A percentile compares a stretch with the other conserved stretches of the same genome.
Conservation (phyloP, 2,113 vertebrate species). For the Emydura subglobosa region DNA sequence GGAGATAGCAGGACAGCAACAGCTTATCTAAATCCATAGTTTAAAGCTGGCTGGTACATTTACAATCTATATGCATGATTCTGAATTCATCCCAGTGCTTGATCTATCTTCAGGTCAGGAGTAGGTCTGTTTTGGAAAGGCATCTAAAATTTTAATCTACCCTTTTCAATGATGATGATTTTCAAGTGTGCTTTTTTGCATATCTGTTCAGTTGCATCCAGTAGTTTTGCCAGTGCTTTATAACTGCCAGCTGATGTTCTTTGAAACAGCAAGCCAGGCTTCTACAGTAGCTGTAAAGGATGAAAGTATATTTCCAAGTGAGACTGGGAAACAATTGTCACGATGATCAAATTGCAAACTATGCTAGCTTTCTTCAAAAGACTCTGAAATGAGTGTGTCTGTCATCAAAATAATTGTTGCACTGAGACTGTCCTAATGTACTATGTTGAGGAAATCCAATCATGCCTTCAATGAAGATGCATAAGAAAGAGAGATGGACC, state of each 20-base stretch:
- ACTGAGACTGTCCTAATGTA: not conserved
- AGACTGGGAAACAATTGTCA: slow-evolving; percentile 7
- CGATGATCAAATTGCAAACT: slow-evolving; percentile 22
- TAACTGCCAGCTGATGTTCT: slow-evolving; percentile 12
- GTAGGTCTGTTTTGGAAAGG: slow-evolving; percentile 5
- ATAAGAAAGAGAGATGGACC: not conserved
- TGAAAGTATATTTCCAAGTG: slow-evolving; percentile 25
- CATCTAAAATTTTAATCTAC: slow-evolving; percentile 51
- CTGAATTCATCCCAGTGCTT: slow-evolving; percentile 39
- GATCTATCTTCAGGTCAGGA: slow-evolving; percentile 38
- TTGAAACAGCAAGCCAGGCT: slow-evolving; percentile 5
- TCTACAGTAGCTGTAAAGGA: not conserved
- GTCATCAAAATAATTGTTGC: slow-evolving; percentile 24
- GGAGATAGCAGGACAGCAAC: too few relatives aligned
- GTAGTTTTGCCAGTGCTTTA: slow-evolving; percentile 20
- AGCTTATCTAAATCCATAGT: not conserved
- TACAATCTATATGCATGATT: slow-evolving; percentile 59
- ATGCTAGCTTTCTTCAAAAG: not conserved
- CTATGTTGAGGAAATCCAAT: not conserved
- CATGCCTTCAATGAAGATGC: not conserved
- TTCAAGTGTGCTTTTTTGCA: not conserved
- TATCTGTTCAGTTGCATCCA: slow-evolving; percentile 19
- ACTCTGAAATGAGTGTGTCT: not conserved
- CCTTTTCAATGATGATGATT: slow-evolving; percentile 33
- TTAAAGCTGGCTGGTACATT: slow-evolving; percentile 37